These are phyloP conservation scores for Neocloeon triangulifer DNA, from an alignment of 1,140 invertebrate species.

Conservation along the genomic window DNA sequence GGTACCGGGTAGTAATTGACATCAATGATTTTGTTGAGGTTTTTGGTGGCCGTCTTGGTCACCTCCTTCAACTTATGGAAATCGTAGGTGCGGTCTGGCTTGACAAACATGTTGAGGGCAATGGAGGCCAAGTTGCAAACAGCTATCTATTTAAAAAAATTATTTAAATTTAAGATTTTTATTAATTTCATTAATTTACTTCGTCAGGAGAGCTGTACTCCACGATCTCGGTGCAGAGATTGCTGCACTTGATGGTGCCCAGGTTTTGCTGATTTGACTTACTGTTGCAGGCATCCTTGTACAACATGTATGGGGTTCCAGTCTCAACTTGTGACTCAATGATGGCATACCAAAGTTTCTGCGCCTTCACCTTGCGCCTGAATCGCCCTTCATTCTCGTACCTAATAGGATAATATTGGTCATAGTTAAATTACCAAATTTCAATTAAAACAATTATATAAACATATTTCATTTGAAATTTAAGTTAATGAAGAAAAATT, in stretches of 20 bases:
- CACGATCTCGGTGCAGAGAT: conserved; percentile 94
- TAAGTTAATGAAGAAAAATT: conserved; percentile 7
- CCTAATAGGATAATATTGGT: conserved; percentile 18
- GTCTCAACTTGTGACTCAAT: conserved; percentile 94
- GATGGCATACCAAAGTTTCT: conserved; percentile 82
- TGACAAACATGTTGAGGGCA: conserved; percentile 92
- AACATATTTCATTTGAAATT: conserved; percentile 5
- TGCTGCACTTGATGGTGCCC: conserved; percentile 96
- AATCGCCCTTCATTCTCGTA: conserved; percentile 71
- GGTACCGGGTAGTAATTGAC: conserved; percentile 88
- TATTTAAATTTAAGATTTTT: too few relatives aligned
- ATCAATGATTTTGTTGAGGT: conserved; percentile 96
- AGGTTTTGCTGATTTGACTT: conserved; percentile 98
- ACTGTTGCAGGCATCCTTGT: conserved; percentile 92
- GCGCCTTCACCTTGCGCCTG: conserved; percentile 58
- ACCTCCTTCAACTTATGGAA: conserved; percentile 76
- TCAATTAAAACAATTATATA: conserved; percentile 3
- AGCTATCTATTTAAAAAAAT: too few relatives aligned
- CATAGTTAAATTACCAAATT: conserved; percentile 3
- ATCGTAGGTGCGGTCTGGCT: conserved; percentile 51
- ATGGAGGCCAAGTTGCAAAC: conserved; percentile 98
- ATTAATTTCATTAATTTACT: conserved; percentile 16
- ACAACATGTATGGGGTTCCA: conserved; percentile 94
- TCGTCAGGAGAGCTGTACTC: conserved; percentile 83
- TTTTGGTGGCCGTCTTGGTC: conserved; percentile 70